Evolutionary conservation across 2,113 vertebrate species (phyloP).

Genomic region (Cardinalis cardinalis): DNA sequence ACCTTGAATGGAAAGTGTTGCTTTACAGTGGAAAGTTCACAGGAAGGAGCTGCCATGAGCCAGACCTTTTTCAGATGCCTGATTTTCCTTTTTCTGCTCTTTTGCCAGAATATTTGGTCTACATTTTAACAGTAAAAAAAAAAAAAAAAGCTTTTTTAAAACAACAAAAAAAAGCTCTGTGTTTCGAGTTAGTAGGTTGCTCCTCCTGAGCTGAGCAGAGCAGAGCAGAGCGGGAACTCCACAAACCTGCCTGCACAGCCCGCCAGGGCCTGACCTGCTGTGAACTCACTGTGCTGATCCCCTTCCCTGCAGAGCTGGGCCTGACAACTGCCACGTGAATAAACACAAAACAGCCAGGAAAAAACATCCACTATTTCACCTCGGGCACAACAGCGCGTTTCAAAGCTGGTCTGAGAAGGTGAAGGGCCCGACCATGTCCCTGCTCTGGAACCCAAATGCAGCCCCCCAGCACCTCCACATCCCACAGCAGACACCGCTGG

Average conservation of each 20-base stretch:
- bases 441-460: not conserved
- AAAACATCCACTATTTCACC: not conserved
- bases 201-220: not conserved
- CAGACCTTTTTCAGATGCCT: not conserved
- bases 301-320: not conserved
- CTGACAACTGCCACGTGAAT: not conserved
- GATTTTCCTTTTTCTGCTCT: not conserved
- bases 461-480: not conserved
- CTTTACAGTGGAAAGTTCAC: not conserved
- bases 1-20: not conserved
- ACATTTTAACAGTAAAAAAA: not conserved
- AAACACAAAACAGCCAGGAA: not conserved
- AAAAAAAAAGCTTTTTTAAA: not conserved
- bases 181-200: not conserved
- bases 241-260: not conserved
- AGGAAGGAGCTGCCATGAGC: not conserved
- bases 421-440: not conserved
- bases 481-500: accelerated
- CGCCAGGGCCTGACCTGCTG: accelerated
- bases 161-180: accelerated
- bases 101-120: not conserved
- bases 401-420: not conserved
- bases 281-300: not conserved
- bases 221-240: not conserved
- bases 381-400: accelerated